Evolutionary conservation across 2,113 vertebrate genomes (phyloP).

Genomic region (Brienomyrus brachyistius): DNA sequence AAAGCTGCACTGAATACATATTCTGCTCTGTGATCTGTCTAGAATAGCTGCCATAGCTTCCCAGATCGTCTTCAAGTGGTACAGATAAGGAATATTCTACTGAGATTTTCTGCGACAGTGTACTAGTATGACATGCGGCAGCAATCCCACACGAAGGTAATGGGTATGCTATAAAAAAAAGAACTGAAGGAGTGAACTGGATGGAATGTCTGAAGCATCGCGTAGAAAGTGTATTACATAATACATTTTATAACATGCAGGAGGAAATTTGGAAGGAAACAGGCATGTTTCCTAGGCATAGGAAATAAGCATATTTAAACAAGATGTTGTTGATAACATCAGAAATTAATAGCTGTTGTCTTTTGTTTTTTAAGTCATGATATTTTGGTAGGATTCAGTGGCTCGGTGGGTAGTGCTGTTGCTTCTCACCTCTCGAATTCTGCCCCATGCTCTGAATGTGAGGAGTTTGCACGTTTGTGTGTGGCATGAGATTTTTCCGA

Average conservation of each 20-base stretch:
- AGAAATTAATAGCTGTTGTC: neutral
- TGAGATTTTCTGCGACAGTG: neutral
- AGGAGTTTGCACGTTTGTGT: neutral
- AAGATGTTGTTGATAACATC: neutral
- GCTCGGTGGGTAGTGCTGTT: neutral
- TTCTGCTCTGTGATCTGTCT: constrained; percentile 15
- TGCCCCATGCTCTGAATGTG: neutral
- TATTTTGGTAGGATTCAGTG: neutral
- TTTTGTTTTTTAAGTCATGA: neutral
- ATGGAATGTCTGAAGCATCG: neutral
- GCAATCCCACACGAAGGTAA: neutral
- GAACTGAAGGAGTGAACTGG: neutral
- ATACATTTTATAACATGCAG: neutral
- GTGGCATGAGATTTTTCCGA: neutral
- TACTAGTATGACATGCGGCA: neutral
- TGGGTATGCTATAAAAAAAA: neutral
- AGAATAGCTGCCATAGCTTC: neutral
- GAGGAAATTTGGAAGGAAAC: neutral
- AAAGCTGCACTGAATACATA: neutral
- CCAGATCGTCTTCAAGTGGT: constrained; percentile 8
- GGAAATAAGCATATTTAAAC: neutral
- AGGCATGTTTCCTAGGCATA: no score
- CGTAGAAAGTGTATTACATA: neutral
- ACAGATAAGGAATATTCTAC: constrained; percentile 4
- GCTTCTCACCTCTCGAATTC: neutral